Percentiles rank a stretch among this genome's conserved stretches.
phyloP scores from a whole-genome alignment of 2,888 invertebrate genomes.

The Pogonocherus hispidulus region DNA sequence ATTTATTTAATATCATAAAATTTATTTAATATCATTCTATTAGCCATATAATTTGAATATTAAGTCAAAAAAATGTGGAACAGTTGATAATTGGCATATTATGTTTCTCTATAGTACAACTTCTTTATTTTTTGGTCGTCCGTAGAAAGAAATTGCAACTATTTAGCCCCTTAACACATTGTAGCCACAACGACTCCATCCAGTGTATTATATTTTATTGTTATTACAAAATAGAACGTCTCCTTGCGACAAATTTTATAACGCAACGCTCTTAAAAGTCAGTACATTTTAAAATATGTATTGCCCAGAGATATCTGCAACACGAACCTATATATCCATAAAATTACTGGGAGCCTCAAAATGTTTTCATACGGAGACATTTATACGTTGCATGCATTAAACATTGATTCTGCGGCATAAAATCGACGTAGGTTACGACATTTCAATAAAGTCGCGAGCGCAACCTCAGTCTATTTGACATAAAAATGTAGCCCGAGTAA shows the following conservation, averaged over 20 bases:
- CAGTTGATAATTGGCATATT: too few relatives aligned
- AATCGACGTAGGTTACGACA: neutral
- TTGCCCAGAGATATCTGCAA: neutral
- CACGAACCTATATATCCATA: neutral
- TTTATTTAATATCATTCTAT: too few relatives aligned
- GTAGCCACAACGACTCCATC: neutral
- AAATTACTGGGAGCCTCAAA: neutral
- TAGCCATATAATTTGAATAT: too few relatives aligned
- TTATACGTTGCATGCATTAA: slow-evolving; percentile 10
- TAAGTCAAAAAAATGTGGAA: too few relatives aligned
- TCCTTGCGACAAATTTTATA: slow-evolving; percentile 4
- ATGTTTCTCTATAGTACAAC: too few relatives aligned
- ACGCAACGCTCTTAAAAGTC: slow-evolving; percentile 6
- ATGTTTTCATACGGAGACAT: neutral
- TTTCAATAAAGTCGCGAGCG: slow-evolving; percentile 22
- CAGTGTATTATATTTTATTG: neutral
- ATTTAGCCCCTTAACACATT: too few relatives aligned
- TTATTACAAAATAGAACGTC: neutral
- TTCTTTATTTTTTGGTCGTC: too few relatives aligned
- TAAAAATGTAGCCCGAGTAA: slow-evolving; percentile 24
- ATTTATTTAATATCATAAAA: too few relatives aligned
- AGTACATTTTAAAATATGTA: slow-evolving; percentile 6
- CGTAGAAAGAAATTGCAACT: too few relatives aligned
- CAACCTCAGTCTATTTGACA: slow-evolving; percentile 18
- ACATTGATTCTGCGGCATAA: slow-evolving; percentile 7